Evolutionary conservation across 2,113 vertebrate species (phyloP), one percentile per base, ranked within the genome.

Genomic region (Mugil cephalus): DNA sequence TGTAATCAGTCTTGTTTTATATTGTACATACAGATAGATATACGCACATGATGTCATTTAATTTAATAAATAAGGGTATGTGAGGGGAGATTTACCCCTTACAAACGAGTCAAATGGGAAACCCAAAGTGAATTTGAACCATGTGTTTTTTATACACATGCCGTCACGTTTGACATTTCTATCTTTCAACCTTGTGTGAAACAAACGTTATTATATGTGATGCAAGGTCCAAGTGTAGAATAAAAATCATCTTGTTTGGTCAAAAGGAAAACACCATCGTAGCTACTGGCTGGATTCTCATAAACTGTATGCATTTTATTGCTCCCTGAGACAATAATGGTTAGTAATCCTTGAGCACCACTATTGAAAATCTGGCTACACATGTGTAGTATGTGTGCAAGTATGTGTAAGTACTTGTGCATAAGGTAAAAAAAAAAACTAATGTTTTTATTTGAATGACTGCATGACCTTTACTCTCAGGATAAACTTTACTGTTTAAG

Each of bases 1-100:
- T 92, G 91, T 93, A 92, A 89, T 87, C 88, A 89, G 72, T 83
- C 74, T 81, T 93, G 89, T 94, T 94, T 95, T 94, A 92, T 93
- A 94, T 87, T 94, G 93, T 95, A 94, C 89, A 94, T 94, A 93
- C 86, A 86, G 76, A 91, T 93, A 91, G 86, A 87, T 92, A 92
- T 89, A 91, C 47, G 72, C 91, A 93, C 91, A 94, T 85, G 69
- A 89, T 93, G 91, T 95, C 89, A 89, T 91, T 91, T 91, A 71
- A 88, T 78, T 90, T 86, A 88, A 87, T 66, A 69, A 69, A 53
- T 76, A 54, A 66, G 61, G 72, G 79, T 74, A 80, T 17, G 60
- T 69, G 67, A 82, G 59, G 74, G 76, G 69, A 62, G 58, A 69
- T 59, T 14, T 7, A 21, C 18, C 30, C 53, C 73, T 81, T 63